Conservation (phyloP, 2,113 vertebrate genomes). For the Lanius ludovicianus region DNA sequence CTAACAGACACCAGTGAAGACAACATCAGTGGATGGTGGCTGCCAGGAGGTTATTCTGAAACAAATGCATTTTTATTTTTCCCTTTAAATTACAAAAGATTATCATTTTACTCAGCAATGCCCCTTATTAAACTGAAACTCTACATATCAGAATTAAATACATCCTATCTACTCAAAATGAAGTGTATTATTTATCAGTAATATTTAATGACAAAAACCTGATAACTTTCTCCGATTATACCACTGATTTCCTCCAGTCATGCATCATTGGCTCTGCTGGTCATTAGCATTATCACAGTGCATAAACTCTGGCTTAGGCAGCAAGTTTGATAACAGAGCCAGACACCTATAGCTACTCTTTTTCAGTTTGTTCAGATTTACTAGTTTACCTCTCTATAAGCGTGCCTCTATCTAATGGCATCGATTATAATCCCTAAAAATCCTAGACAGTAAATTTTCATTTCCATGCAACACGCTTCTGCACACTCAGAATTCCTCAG, state of each 20-base stretch:
- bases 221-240: constrained; percentile 76
- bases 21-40: constrained; percentile 15
- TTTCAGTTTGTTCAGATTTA: constrained; percentile 70
- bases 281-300: constrained; percentile 79
- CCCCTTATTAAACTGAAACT: constrained; percentile 72
- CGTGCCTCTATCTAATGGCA: constrained; percentile 44
- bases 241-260: constrained; percentile 75
- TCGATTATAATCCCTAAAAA: constrained; percentile 69
- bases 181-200: constrained; percentile 81
- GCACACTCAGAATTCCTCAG: constrained; percentile 8
- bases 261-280: constrained; percentile 71
- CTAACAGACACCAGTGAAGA: constrained; percentile 34
- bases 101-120: constrained; percentile 73
- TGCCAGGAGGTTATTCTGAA: constrained; percentile 6
- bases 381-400: constrained; percentile 54
- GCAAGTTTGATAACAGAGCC: constrained; percentile 77
- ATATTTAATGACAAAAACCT: constrained; percentile 81
- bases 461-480: constrained; percentile 35
- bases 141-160: constrained; percentile 78
- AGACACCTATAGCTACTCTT: constrained; percentile 64
- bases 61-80: constrained; percentile 70
- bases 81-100: constrained; percentile 74
- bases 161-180: constrained; percentile 72
- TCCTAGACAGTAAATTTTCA: constrained; percentile 54
- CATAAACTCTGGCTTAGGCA: constrained; percentile 76